Evolutionary conservation across 2,888 invertebrate genomes (phyloP).

Genomic region (Acleris sparsana): DNA sequence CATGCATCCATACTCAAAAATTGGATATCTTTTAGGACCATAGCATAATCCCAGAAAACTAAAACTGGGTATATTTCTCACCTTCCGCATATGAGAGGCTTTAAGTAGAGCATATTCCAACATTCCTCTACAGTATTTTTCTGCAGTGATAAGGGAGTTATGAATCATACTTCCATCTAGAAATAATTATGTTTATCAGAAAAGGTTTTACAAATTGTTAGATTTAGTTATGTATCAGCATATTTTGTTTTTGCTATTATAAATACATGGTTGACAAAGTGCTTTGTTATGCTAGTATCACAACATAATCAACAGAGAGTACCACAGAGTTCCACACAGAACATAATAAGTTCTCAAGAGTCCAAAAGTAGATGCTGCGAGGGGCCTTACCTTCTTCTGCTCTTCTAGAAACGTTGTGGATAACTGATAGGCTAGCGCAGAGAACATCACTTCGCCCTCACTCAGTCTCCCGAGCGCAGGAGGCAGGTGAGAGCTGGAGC

Average conservation of each 20-base stretch:
- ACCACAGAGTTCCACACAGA: conserved; percentile 14
- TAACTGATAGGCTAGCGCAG: conserved; percentile 71
- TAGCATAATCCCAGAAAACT: no score
- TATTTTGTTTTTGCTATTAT: neutral
- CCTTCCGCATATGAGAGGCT: neutral
- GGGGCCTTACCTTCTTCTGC: conserved; percentile 55
- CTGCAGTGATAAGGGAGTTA: conserved; percentile 9
- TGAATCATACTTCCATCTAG: conserved; percentile 6
- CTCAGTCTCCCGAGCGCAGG: conserved; percentile 55
- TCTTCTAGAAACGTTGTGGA: conserved; percentile 74
- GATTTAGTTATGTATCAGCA: neutral
- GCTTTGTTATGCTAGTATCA: neutral
- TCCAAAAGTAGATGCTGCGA: neutral
- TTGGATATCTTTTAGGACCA: no score
- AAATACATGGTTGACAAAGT: neutral
- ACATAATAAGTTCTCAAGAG: neutral
- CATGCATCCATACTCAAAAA: no score
- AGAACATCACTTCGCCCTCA: conserved; percentile 68
- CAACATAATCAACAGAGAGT: conserved; percentile 2
- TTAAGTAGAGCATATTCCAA: neutral
- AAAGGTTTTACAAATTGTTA: neutral
- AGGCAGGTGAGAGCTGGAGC: conserved; percentile 47
- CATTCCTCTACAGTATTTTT: conserved; percentile 10
- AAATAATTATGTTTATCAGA: neutral
- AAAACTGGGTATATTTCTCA: no score